Evolutionary conservation across 2,888 invertebrate species (phyloP).

Genomic region (Nomada ferruginata): DNA sequence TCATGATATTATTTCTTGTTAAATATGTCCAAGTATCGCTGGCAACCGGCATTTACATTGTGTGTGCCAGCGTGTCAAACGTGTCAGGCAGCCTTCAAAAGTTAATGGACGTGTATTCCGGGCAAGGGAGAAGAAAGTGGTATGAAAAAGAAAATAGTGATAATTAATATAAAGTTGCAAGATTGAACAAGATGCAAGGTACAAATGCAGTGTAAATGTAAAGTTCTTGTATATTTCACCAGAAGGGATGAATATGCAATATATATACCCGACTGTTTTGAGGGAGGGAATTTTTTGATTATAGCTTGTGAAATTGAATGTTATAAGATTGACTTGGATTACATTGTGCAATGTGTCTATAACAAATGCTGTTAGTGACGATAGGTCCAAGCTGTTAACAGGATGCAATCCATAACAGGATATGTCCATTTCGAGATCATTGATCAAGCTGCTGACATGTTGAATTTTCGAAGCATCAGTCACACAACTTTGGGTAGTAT

Average conservation of each 20-base stretch:
- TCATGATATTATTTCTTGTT: conserved; percentile 46
- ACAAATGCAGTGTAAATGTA: background rate
- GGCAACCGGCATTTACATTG: conserved; percentile 20
- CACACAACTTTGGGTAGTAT: background rate
- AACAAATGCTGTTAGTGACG: background rate
- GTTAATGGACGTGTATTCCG: background rate
- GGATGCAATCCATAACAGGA: conserved; percentile 6
- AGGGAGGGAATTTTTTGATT: background rate
- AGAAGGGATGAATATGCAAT: background rate
- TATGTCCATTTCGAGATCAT: conserved; percentile 4
- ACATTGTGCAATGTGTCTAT: no score
- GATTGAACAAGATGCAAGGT: background rate
- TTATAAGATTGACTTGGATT: background rate
- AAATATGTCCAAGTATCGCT: conserved; percentile 44
- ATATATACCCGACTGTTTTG: background rate
- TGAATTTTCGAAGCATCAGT: conserved; percentile 4
- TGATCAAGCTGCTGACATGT: background rate
- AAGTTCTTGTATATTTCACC: background rate
- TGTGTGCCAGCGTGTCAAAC: conserved; percentile 22
- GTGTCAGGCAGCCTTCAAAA: conserved; percentile 20
- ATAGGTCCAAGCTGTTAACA: background rate
- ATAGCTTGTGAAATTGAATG: background rate
- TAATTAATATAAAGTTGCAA: background rate
- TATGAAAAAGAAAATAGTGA: background rate
- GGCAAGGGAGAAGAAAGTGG: background rate